Conservation (phyloP, 1,140 invertebrate genomes). For the Drosophila pandora region DNA sequence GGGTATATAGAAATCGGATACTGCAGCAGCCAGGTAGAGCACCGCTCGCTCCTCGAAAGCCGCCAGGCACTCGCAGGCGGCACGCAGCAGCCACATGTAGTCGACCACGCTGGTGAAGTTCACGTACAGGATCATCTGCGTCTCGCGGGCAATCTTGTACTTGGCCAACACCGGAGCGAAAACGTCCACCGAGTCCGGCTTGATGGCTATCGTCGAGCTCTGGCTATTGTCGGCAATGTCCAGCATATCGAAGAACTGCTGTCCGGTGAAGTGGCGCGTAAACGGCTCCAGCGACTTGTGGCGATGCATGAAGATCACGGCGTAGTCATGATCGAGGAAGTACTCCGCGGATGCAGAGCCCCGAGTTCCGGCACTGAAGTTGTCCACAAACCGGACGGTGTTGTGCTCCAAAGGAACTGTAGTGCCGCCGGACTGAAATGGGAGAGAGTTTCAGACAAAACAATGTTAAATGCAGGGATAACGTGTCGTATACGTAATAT, state of each 20-base stretch:
- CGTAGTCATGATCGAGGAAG: slow-evolving; percentile 93
- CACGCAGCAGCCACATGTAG: slow-evolving; percentile 96
- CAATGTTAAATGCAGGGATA: no score
- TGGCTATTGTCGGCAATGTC: slow-evolving; percentile 86
- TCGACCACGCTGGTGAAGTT: slow-evolving; percentile 94
- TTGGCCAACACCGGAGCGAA: slow-evolving; percentile 88
- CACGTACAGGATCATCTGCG: slow-evolving; percentile 89
- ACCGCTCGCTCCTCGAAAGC: slow-evolving; percentile 88
- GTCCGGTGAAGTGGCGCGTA: slow-evolving; percentile 91
- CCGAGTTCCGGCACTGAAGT: slow-evolving; percentile 98
- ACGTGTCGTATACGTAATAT: no score
- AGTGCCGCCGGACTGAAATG: slow-evolving; percentile 94
- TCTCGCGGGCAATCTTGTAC: slow-evolving; percentile 88
- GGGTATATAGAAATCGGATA: slow-evolving; percentile 99
- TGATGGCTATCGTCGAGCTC: slow-evolving; percentile 88
- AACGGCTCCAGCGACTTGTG: slow-evolving; percentile 95
- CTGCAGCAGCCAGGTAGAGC: slow-evolving; percentile 98
- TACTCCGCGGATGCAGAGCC: slow-evolving; percentile 98
- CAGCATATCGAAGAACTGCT: slow-evolving; percentile 92
- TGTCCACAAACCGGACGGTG: slow-evolving; percentile 98
- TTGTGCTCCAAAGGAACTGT: slow-evolving; percentile 98
- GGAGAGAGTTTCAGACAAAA: no score
- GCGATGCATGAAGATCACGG: slow-evolving; percentile 91
- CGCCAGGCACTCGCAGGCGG: slow-evolving; percentile 90
- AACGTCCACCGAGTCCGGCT: slow-evolving; percentile 88